A percentile compares a stretch with the other conserved stretches of the same genome.
phyloP scores from a whole-genome alignment of 2,888 invertebrate species.

The Sminthurides aquaticus region DNA sequence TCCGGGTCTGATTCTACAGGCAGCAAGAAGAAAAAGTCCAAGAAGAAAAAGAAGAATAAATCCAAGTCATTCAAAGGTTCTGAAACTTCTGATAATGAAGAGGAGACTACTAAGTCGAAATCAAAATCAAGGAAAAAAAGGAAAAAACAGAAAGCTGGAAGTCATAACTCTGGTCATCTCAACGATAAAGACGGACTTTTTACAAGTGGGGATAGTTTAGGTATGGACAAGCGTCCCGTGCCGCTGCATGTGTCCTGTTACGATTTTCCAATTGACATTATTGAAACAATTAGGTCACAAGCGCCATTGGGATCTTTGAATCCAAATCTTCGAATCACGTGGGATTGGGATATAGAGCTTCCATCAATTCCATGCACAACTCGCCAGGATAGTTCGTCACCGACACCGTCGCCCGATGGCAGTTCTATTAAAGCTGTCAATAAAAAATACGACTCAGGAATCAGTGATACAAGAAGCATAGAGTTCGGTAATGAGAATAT shows the following conservation, averaged over 20 bases:
- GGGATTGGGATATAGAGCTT: no score
- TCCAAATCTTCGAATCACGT: background rate
- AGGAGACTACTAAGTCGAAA: background rate
- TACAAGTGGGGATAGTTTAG: background rate
- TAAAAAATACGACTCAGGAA: no score
- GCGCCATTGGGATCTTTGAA: background rate
- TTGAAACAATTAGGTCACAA: background rate
- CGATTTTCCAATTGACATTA: background rate
- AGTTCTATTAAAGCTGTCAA: no score
- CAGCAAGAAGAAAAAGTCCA: background rate
- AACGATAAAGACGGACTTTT: slow-evolving; percentile 4
- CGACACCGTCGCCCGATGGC: no score
- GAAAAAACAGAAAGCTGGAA: background rate
- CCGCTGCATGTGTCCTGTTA: background rate
- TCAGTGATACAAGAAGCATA: no score
- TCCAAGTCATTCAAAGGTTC: background rate
- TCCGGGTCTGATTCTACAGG: background rate
- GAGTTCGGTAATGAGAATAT: no score
- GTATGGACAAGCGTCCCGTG: background rate
- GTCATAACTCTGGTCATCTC: background rate
- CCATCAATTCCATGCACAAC: no score
- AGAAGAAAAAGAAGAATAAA: background rate
- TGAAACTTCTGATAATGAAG: background rate
- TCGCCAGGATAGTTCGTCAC: no score
- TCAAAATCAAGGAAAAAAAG: slow-evolving; percentile 1